A percentile compares a stretch with the other conserved stretches of the same genome.
Evolutionary conservation across 2,888 invertebrate species (phyloP).

Genomic region (Zootermopsis nevadensis): DNA sequence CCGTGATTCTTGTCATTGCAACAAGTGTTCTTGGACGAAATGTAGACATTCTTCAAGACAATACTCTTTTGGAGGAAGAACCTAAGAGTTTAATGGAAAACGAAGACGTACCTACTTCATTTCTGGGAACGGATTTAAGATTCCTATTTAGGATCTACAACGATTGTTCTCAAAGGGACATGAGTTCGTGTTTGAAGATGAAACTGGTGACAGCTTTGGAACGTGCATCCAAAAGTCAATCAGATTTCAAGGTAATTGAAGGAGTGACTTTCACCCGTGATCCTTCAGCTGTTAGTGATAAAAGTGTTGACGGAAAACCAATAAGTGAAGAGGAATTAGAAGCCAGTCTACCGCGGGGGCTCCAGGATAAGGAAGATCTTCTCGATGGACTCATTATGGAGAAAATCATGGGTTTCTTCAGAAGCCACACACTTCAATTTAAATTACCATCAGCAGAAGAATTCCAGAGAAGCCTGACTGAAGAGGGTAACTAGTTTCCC

Average conservation of each 20-base stretch:
- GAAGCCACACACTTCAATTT: constrained; percentile 81
- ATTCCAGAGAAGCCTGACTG: constrained; percentile 70
- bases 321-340: constrained; percentile 74
- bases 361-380: constrained; percentile 78
- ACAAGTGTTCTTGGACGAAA: not conserved
- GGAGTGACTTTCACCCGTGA: constrained; percentile 82
- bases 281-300: constrained; percentile 29
- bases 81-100: not conserved
- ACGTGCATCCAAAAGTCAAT: constrained; percentile 72
- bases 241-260: constrained; percentile 75
- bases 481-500: constrained; percentile 63
- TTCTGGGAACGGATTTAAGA: constrained; percentile 73
- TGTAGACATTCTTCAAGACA: not conserved
- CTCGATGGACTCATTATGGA: constrained; percentile 81
- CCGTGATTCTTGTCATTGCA: not conserved
- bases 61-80: not conserved
- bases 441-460: constrained; percentile 79
- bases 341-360: constrained; percentile 77
- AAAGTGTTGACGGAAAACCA: constrained; percentile 48
- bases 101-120: constrained; percentile 59
- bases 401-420: constrained; percentile 79
- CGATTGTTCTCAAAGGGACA: constrained; percentile 74
- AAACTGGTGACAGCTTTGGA: constrained; percentile 83
- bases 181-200: constrained; percentile 80
- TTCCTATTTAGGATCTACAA: constrained; percentile 83